Conservation (phyloP, 2,113 vertebrate species). For the Donacobius atricapilla region DNA sequence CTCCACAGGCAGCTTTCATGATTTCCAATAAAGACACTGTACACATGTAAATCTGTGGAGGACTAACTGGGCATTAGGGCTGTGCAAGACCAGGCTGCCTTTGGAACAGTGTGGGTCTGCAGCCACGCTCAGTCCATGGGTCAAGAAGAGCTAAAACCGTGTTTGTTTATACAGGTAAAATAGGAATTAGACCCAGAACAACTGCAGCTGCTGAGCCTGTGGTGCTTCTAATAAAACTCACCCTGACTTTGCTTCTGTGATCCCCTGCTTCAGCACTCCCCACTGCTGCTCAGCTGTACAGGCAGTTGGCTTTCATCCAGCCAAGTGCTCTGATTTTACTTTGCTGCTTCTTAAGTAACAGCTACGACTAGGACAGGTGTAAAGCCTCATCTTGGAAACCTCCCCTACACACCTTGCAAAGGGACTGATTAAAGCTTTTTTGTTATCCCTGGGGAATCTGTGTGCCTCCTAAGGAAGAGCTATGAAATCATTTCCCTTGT, state of each 20-base stretch:
- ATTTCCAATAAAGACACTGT: background rate
- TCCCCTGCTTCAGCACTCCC: background rate
- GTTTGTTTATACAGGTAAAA: background rate
- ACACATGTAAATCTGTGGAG: background rate
- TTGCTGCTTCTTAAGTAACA: background rate
- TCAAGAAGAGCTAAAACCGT: background rate
- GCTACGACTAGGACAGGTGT: background rate
- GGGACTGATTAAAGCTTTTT: background rate
- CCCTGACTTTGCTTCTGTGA: background rate
- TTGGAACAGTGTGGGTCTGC: fast-evolving
- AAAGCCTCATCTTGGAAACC: background rate
- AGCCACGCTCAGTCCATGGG: background rate
- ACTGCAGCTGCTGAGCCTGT: background rate
- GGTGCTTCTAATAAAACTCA: background rate
- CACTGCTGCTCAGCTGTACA: background rate
- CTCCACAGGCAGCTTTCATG: background rate
- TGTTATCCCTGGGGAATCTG: background rate
- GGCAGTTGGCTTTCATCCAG: background rate
- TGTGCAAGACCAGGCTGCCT: background rate
- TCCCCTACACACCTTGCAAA: background rate
- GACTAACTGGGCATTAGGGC: background rate
- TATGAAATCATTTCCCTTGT: background rate
- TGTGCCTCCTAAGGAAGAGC: background rate
- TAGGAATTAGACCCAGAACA: background rate
- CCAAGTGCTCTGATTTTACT: background rate